Base-by-base conservation (phyloP, 2,113 vertebrate genomes). In the Cheilinus undulatus region DNA sequence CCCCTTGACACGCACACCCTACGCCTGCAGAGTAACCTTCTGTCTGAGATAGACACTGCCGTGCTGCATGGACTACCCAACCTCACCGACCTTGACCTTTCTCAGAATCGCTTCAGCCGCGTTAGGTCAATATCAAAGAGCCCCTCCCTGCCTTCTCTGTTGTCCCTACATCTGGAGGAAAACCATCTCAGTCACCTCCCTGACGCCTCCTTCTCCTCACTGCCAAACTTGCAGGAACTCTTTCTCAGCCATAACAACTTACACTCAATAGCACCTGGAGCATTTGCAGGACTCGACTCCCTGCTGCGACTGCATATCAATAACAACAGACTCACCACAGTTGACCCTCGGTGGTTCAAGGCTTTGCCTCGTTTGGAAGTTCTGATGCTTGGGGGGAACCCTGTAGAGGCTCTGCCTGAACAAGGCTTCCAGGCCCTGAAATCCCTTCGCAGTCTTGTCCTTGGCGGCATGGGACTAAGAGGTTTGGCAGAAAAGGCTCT, bases 171-270 rank as follows among this genome's bases (percentile, higher is more conserved):
- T 63, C 82, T 98, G 76, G 97, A 98, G 80, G 97, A 98, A 91
- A 98, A 98, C 66, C 95, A 93, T 78, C 88, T 98, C 12, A 65
- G 73, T 0, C 92, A 93, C 68, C 93, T 98, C 65, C 94, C 96
- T 0, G 94, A 95, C 0, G 57, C 91, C 53, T 95, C 96, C 69
- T 97, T 98, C 54, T 85, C 85, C 0, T 95, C 94, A 8, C 89
- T 97, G 86, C 88, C 90, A 13, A 91, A 87, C 74, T 92, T 98
- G 19, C 96, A 98, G 83, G 97, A 98, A 40, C 94, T 98, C 10
- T 98, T 97, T 78, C 94, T 98, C 76, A 97, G 96, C 87, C 97
- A 98, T 93, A 98, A 98, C 90, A 94, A 95, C 84, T 91, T 98
- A 4, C 82, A 85, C 66, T 86, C 89, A 23, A 96, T 98, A 4